Percentiles rank a stretch among this genome's conserved stretches.
These are phyloP conservation scores for Drusus annulatus DNA, from an alignment of 1,140 invertebrate species.

Conservation along the genomic window DNA sequence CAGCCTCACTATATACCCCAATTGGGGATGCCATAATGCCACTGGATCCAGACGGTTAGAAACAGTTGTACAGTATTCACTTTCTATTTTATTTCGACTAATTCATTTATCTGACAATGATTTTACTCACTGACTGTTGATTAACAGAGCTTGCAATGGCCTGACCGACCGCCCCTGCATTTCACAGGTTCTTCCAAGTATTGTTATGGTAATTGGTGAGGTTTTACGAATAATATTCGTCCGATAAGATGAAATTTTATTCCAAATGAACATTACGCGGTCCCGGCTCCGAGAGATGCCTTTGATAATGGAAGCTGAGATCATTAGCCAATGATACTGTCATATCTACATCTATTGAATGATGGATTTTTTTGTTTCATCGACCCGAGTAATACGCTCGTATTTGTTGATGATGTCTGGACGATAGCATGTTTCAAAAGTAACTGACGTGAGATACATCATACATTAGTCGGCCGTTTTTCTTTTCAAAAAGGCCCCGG, in stretches of 20 bases:
- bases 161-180: not conserved
- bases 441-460: slow-evolving; percentile 36
- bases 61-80: too few relatives aligned
- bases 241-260: slow-evolving; percentile 37
- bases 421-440: slow-evolving; percentile 38
- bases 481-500: not conserved
- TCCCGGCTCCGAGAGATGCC: slow-evolving; percentile 21
- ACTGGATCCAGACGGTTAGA: too few relatives aligned
- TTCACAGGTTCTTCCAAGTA: slow-evolving; percentile 21
- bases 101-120: too few relatives aligned
- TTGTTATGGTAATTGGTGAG: slow-evolving; percentile 50
- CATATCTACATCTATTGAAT: slow-evolving; percentile 52
- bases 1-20: too few relatives aligned
- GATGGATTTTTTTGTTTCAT: slow-evolving; percentile 48
- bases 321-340: slow-evolving; percentile 52
- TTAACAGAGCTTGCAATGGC: too few relatives aligned
- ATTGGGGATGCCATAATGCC: too few relatives aligned
- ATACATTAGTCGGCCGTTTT: slow-evolving; percentile 29
- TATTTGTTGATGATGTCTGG: slow-evolving; percentile 48
- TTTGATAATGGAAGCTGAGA: slow-evolving; percentile 48
- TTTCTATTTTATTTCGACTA: too few relatives aligned
- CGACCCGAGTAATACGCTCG: slow-evolving; percentile 49
- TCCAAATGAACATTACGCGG: slow-evolving; percentile 40
- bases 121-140: too few relatives aligned
- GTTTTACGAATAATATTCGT: slow-evolving; percentile 46